Evolutionary conservation across 2,888 invertebrate genomes (phyloP).

Genomic region (Melipona bicolor): DNA sequence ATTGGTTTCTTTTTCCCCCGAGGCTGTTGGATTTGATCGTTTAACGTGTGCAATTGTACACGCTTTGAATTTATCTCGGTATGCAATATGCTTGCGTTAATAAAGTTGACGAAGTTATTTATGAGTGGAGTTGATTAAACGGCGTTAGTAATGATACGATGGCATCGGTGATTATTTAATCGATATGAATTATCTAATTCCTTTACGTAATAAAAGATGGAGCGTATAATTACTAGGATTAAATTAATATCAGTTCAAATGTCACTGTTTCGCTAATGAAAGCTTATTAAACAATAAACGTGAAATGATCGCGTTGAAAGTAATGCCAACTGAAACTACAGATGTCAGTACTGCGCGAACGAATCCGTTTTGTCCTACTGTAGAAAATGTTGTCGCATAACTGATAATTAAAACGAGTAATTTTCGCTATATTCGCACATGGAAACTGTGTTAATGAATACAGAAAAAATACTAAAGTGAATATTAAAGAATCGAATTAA

Average conservation of each 20-base stretch:
- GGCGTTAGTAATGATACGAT: background rate
- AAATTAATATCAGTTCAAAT: background rate
- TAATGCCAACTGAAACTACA: background rate
- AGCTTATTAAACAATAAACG: constrained; percentile 1
- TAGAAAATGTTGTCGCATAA: background rate
- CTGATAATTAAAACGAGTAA: background rate
- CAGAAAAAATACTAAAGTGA: too few relatives aligned
- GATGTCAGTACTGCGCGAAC: constrained; percentile 29
- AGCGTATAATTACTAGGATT: background rate
- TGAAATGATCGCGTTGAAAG: background rate
- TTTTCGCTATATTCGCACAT: too few relatives aligned
- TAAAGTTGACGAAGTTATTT: background rate
- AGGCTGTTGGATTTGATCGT: background rate
- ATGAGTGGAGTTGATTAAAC: background rate
- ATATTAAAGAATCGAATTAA: too few relatives aligned
- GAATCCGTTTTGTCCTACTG: background rate
- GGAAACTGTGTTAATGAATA: too few relatives aligned
- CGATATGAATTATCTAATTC: background rate
- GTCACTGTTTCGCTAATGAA: background rate
- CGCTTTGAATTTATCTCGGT: background rate
- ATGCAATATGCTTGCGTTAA: background rate
- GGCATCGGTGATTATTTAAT: background rate
- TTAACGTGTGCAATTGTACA: background rate
- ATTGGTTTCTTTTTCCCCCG: background rate
- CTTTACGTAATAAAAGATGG: background rate